Evolutionary conservation across 2,113 vertebrate genomes (phyloP).

Genomic region (Globicephala melas): DNA sequence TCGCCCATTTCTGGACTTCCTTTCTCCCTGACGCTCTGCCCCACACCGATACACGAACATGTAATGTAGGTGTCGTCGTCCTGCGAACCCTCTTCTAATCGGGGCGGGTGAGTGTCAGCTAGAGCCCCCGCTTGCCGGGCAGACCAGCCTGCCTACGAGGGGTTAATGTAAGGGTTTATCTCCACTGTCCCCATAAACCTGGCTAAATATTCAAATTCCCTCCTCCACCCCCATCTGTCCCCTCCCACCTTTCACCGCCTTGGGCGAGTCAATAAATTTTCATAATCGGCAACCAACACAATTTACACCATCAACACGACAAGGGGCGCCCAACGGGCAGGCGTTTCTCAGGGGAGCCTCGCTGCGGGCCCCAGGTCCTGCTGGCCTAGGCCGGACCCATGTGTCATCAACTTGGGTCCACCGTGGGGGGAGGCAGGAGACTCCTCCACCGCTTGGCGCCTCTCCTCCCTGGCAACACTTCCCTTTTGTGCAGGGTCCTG

Average conservation of each 20-base stretch:
- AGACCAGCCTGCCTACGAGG: background rate
- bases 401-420: background rate
- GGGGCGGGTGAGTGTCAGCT: background rate
- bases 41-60: accelerated
- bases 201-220: background rate
- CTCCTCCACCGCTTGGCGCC: background rate
- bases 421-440: background rate
- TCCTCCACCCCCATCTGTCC: background rate
- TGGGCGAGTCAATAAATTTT: conserved; percentile 40
- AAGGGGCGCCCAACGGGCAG: background rate
- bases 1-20: conserved; percentile 80
- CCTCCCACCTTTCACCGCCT: background rate
- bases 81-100: conserved; percentile 38
- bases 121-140: background rate
- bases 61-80: background rate
- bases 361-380: background rate
- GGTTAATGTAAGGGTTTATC: background rate
- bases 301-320: background rate
- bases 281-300: background rate
- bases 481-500: background rate
- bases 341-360: background rate
- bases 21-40: background rate
- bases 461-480: background rate
- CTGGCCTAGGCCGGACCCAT: background rate
- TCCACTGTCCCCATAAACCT: background rate